A percentile compares a stretch with the other conserved stretches of the same genome.
Evolutionary conservation across 2,113 vertebrate genomes (phyloP).

Genomic region (Festucalex cinctus): DNA sequence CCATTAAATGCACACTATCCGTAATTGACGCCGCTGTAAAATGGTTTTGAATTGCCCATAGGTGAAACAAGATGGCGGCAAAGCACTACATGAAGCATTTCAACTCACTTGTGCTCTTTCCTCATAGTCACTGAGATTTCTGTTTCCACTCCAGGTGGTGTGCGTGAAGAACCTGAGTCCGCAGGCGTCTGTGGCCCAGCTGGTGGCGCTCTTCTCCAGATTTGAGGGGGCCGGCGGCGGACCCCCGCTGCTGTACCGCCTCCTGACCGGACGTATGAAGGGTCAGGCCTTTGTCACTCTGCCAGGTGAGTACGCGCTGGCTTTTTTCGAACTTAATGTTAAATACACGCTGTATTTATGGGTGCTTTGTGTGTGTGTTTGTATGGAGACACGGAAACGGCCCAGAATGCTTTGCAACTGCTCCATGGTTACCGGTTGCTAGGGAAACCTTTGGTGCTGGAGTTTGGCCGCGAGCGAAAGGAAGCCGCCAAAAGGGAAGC

Average conservation of each 20-base stretch:
- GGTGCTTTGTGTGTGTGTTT: conserved; percentile 8
- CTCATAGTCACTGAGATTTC: too few species aligned
- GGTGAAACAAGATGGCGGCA: too few species aligned
- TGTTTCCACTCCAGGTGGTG: conserved; percentile 75
- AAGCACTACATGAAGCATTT: too few species aligned
- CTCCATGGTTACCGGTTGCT: conserved; percentile 83
- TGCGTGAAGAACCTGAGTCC: conserved; percentile 88
- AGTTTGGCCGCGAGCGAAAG: conserved; percentile 80
- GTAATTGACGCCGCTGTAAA: too few species aligned
- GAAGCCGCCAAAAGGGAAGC: conserved; percentile 38
- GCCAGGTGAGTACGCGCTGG: conserved; percentile 67
- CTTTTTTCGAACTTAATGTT: not conserved
- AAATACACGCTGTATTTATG: not conserved
- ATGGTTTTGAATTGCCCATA: too few species aligned
- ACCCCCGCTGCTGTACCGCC: conserved; percentile 76
- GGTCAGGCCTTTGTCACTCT: conserved; percentile 93
- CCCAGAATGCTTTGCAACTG: conserved; percentile 76
- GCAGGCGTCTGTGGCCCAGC: conserved; percentile 77
- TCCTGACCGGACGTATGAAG: conserved; percentile 87
- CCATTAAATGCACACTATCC: not conserved
- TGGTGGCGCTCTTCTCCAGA: conserved; percentile 87
- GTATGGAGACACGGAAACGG: conserved; percentile 69
- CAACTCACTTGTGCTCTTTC: not conserved
- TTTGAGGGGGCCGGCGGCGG: conserved; percentile 75
- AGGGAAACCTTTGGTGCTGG: conserved; percentile 85